These are phyloP conservation scores for Condylura cristata DNA, from an alignment of 2,113 vertebrate genomes.

Conservation along the genomic window DNA sequence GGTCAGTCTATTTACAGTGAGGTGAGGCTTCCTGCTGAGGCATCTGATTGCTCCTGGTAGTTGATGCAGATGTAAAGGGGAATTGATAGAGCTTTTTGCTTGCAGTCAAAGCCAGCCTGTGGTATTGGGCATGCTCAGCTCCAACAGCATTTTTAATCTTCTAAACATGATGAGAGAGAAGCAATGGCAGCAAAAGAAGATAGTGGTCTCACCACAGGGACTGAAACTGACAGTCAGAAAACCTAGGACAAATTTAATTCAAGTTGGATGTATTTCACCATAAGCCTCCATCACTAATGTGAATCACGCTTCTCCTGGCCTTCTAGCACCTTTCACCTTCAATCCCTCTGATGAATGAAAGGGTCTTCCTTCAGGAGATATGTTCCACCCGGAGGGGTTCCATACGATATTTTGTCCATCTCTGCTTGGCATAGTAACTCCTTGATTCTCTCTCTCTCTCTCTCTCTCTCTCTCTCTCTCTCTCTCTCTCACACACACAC, in stretches of 20 bases:
- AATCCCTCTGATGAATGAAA: slow-evolving; percentile 34
- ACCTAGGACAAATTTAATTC: slow-evolving; percentile 36
- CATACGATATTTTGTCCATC: neutral
- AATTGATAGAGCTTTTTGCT: slow-evolving; percentile 46
- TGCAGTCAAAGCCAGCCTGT: slow-evolving; percentile 60
- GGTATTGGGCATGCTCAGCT: slow-evolving; percentile 46
- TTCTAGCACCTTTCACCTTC: neutral
- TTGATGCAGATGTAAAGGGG: slow-evolving; percentile 61
- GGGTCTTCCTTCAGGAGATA: neutral
- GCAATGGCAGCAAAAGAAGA: slow-evolving; percentile 11
- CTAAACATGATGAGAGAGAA: slow-evolving; percentile 34
- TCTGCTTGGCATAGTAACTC: neutral
- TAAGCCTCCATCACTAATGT: neutral
- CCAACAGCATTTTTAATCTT: slow-evolving; percentile 69
- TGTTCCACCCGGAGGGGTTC: neutral
- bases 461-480: too few species aligned
- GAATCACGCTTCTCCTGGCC: neutral
- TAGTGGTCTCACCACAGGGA: slow-evolving; percentile 32
- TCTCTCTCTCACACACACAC: neutral
- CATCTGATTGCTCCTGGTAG: slow-evolving; percentile 54
- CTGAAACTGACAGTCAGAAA: neutral
- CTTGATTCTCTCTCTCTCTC: too few species aligned
- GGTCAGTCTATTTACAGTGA: neutral
- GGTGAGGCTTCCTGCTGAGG: slow-evolving; percentile 25
- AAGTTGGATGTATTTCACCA: slow-evolving; percentile 26